phyloP scores from a whole-genome alignment of 2,888 invertebrate species.

The Phorcus lineatus region DNA sequence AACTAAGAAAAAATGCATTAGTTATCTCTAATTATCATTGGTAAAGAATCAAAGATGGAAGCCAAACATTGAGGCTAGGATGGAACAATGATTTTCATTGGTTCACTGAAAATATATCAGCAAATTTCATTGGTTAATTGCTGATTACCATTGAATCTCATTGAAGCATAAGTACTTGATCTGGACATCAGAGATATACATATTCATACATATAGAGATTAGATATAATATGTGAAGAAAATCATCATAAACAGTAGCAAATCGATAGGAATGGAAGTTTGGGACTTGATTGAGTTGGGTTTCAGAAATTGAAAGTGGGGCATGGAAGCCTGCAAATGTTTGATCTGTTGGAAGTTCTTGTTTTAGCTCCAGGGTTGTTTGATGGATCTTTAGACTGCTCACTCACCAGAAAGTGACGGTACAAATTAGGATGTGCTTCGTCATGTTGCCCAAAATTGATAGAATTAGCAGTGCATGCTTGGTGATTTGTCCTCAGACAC shows the following conservation, averaged over 20 bases:
- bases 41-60: no score
- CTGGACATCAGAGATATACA: not conserved
- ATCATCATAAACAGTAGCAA: constrained; percentile 2
- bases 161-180: not conserved
- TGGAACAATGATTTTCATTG: no score
- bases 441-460: constrained; percentile 18
- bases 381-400: not conserved
- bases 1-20: no score
- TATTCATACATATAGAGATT: not conserved
- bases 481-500: constrained; percentile 11
- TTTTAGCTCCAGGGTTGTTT: not conserved
- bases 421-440: constrained; percentile 15
- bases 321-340: constrained; percentile 13
- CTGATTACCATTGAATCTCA: not conserved
- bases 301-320: not conserved
- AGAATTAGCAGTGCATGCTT: constrained; percentile 9
- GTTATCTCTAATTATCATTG: no score
- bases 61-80: no score
- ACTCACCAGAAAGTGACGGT: constrained; percentile 16
- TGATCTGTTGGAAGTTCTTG: not conserved
- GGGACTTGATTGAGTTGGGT: not conserved
- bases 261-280: not conserved
- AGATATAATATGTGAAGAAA: constrained; percentile 11
- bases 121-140: not conserved
- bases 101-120: not conserved